These are phyloP conservation scores for Stratiomys singularior DNA, from an alignment of 2,888 invertebrate species.

Conservation along the genomic window DNA sequence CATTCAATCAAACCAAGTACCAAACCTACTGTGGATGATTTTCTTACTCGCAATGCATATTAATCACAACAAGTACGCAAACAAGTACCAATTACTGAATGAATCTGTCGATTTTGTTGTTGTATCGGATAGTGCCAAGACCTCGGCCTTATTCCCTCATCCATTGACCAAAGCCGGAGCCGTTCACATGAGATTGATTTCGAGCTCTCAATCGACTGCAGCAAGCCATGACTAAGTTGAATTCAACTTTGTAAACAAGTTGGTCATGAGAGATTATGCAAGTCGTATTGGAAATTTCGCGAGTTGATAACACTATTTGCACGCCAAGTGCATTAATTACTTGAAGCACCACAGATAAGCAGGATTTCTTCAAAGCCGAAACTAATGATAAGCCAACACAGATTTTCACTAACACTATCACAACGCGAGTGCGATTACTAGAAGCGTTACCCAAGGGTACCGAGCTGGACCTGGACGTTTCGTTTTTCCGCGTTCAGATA, in stretches of 20 bases:
- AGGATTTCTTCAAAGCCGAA: not conserved
- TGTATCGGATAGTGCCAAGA: not conserved
- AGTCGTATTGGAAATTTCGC: constrained; percentile 6
- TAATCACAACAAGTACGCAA: not conserved
- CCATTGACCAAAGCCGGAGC: constrained; percentile 1
- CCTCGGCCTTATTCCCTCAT: constrained; percentile 31
- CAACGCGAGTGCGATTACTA: not conserved
- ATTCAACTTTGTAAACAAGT: not conserved
- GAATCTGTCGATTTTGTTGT: no score
- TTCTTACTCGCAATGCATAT: not conserved
- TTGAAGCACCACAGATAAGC: not conserved
- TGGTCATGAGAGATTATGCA: not conserved
- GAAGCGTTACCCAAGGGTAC: not conserved
- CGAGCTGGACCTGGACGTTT: no score
- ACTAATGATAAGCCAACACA: not conserved
- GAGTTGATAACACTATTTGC: constrained; percentile 4
- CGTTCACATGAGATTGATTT: not conserved
- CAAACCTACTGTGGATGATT: no score
- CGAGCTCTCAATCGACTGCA: not conserved
- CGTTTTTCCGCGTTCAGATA: not conserved
- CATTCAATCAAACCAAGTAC: no score
- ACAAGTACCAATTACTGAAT: no score
- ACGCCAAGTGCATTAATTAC: not conserved
- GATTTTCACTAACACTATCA: not conserved
- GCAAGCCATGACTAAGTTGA: not conserved